Base-by-base conservation (phyloP, 2,113 vertebrate genomes). In the Epinephelus fuscoguttatus region DNA sequence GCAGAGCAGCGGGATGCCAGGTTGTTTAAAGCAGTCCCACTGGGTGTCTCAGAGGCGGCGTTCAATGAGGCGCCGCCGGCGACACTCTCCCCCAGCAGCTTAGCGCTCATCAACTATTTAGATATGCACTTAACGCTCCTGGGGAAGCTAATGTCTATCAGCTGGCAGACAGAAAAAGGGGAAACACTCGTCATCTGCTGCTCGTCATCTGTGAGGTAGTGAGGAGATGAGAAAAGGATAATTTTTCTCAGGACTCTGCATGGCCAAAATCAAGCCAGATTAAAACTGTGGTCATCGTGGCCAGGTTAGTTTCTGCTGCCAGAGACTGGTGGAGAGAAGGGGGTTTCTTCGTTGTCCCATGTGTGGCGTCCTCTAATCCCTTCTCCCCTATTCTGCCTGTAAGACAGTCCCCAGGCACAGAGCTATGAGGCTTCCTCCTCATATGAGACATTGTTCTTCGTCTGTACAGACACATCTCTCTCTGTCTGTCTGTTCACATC, bases 41-140 rank as follows among this genome's bases (percentile, higher is more conserved):
- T 71, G 90, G 93, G 91, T 23, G 52, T 80, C 89, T 91, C 81
- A 69, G 84, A 90, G 88, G 89, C 83, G 25, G 60, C 27, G 69
- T 90, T 92, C 90, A 91, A 89, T 91, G 91, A 90, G 88, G 76
- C 72, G 90, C 91, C 88, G 83, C 80, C 57, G 87, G 90, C 88
- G 89, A 90, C 90, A 90, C 79, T 88, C 84, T 82, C 90, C 90
- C 86, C 90, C 91, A 89, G 89, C 90, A 94, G 88, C 93, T 94
- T 93, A 93, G 90, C 70, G 89, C 91, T 94, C 92, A 94, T 94
- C 91, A 94, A 94, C 93, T 93, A 94, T 94, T 93, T 94, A 94
- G 93, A 93, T 93, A 90, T 92, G 90, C 89, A 90, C 89, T 94
- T 93, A 93, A 91, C 82, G 67, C 91, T 92, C 88, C 78, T 87